Evolutionary conservation across 2,113 vertebrate genomes (phyloP), one percentile per base, ranked within the genome.

Genomic region (Zosterops lateralis): DNA sequence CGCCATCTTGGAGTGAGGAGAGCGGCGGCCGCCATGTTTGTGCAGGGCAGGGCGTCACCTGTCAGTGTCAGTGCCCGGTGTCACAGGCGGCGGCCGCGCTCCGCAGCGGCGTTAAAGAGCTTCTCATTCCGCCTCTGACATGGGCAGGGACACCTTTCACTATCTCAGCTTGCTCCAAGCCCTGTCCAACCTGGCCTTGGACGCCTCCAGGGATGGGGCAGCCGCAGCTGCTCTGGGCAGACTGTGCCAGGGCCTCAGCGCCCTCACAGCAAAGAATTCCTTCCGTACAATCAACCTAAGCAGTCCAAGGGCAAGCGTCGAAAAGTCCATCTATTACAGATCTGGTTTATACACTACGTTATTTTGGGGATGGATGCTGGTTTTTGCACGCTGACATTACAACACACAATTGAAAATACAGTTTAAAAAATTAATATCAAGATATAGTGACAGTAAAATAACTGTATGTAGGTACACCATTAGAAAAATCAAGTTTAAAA

Each of bases 1-100:
- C 42, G 21, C 96, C 96, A 94, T 96, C 90, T 94, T 92, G 96
- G 82, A 10, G 64, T 0, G 88, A 50, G 72, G 50, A 24, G 79
- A 8, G 56, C 48, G 2, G 51, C 14, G 50, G 0, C 4, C 31
- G 95, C 96, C 96, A 96, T 95, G 66, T 96, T 95, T 96, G 94
- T 81, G 71, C 32, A 84, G 91, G 96, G 96, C 96, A 96, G 58
- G 32, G 11, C 18, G 61, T 6, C 70, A 58, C 38, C 77, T 73
- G 86, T 42, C 85, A 2, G 6, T 12, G 50, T 1, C 48, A 1
- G 48, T 4, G 66, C 50, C 26, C 42, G 22, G 19, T 29, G 84
- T 5, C 57, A 3, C 48, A 0, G 10, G 0, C 16, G 2, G 48
- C 48, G 22, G 47, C 29, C 48, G 84, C 40, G n/a, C 40, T 45